Evolutionary conservation across 2,113 vertebrate species (phyloP).

Genomic region (Bostrychus sinensis): DNA sequence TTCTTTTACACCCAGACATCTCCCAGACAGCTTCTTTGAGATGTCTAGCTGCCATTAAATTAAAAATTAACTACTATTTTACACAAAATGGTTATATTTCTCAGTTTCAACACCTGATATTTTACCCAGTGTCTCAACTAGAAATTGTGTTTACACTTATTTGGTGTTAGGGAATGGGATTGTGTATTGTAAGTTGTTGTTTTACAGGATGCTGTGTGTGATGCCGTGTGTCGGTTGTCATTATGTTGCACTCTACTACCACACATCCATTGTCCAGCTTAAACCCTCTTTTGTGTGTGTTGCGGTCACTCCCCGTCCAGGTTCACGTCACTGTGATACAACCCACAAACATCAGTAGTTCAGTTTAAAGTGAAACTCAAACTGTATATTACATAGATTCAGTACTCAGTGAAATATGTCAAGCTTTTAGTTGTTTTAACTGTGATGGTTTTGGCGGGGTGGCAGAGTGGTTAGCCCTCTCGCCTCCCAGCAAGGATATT

Average conservation of each 20-base stretch:
- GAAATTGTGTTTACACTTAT: background rate
- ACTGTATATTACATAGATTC: background rate
- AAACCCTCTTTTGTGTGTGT: conserved; percentile 49
- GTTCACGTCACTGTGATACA: conserved; percentile 27
- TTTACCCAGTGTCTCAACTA: too few relatives aligned
- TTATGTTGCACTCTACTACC: conserved; percentile 15
- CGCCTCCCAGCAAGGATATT: too few relatives aligned
- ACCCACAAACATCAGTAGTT: conserved; percentile 1
- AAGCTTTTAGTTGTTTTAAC: too few relatives aligned
- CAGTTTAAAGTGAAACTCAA: background rate
- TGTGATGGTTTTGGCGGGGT: too few relatives aligned
- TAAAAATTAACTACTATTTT: too few relatives aligned
- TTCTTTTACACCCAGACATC: too few relatives aligned
- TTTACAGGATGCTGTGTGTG: background rate
- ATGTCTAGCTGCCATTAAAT: too few relatives aligned
- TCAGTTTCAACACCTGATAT: too few relatives aligned
- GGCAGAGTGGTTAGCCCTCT: too few relatives aligned
- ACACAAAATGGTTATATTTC: too few relatives aligned
- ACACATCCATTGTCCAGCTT: conserved; percentile 33
- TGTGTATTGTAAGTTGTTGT: background rate
- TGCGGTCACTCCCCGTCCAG: conserved; percentile 15
- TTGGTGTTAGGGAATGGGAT: background rate
- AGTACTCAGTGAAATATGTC: too few relatives aligned
- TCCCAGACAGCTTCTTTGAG: too few relatives aligned
- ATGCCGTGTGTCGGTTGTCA: background rate